These are phyloP conservation scores for Muntiacus muntjak DNA, from an alignment of 2,113 vertebrate genomes.

Conservation along the genomic window DNA sequence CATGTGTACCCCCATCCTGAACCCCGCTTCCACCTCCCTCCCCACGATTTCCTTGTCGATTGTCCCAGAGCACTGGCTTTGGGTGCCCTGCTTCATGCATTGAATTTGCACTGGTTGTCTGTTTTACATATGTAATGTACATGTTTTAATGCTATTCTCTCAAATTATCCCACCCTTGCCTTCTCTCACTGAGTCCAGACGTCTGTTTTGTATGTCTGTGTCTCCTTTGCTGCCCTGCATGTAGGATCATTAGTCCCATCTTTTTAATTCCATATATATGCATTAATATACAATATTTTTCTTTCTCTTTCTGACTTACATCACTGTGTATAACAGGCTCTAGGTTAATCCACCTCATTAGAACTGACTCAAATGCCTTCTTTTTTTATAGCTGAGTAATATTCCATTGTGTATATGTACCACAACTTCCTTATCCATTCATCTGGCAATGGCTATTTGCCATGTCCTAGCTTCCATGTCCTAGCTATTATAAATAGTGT, in stretches of 20 bases:
- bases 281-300: background rate
- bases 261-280: background rate
- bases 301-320: background rate
- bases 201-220: background rate
- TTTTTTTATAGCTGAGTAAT: background rate
- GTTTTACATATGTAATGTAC: background rate
- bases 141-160: background rate
- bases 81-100: background rate
- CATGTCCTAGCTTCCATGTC: background rate
- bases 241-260: background rate
- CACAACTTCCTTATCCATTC: background rate
- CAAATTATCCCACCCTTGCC: background rate
- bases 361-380: background rate
- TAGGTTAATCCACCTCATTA: background rate
- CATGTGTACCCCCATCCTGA: background rate
- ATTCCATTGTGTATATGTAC: background rate
- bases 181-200: background rate
- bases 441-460: background rate
- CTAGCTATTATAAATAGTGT: background rate
- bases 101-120: background rate
- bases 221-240: background rate
- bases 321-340: background rate
- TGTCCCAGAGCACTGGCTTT: background rate
- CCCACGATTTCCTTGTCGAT: background rate
- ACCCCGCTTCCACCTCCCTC: background rate